Percentiles rank a stretch among this genome's conserved stretches.
These are phyloP conservation scores for Hylomyscus alleni DNA, from an alignment of 2,797 vertebrate genomes.

Conservation along the genomic window DNA sequence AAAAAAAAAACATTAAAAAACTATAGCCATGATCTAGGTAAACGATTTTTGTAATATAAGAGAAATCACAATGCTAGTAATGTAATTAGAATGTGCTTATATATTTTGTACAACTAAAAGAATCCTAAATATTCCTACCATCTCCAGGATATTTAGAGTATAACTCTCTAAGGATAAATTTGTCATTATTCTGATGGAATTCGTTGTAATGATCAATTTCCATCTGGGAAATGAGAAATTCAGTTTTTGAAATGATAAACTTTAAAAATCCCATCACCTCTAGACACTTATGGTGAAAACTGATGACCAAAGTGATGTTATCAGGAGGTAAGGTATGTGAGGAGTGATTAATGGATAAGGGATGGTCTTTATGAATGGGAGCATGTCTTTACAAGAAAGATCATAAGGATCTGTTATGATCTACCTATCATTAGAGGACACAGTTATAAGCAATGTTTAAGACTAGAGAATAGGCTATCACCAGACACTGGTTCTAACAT, in stretches of 20 bases:
- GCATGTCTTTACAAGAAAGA: not conserved
- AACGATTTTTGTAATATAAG: not conserved
- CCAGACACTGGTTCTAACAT: not conserved
- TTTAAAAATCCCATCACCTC: not conserved
- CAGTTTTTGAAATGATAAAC: not conserved
- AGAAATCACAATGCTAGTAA: not conserved
- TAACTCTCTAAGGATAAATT: not conserved
- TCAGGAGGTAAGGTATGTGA: not conserved
- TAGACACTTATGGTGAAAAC: not conserved
- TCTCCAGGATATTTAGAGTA: not conserved
- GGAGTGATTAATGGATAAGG: not conserved
- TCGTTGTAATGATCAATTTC: not conserved
- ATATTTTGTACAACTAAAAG: not conserved
- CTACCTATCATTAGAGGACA: not conserved
- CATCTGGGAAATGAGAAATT: not conserved
- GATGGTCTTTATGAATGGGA: not conserved
- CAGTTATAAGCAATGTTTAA: not conserved
- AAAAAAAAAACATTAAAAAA: not conserved
- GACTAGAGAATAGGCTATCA: not conserved
- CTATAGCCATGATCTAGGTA: not conserved
- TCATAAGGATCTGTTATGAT: not conserved
- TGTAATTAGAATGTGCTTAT: not conserved
- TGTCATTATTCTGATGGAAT: not conserved
- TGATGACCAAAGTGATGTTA: not conserved
- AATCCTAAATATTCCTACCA: not conserved